Evolutionary conservation across 1,140 invertebrate species (phyloP).

Genomic region (Zeugodacus cucurbitae): DNA sequence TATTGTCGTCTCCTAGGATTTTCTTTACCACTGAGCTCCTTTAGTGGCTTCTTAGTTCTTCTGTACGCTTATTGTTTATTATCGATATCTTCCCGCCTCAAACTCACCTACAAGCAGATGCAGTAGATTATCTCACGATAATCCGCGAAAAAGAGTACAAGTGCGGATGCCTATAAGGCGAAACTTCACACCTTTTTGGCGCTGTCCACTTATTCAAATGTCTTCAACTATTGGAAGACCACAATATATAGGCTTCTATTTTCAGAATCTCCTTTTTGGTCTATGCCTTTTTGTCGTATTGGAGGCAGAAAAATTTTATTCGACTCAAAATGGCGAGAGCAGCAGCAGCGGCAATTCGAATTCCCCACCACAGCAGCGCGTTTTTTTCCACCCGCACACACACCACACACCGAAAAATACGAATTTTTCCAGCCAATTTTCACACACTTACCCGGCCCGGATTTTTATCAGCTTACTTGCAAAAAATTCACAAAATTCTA

Average conservation of each 20-base stretch:
- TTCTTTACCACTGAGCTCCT: background rate
- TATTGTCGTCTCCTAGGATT: background rate
- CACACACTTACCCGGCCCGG: constrained; percentile 46
- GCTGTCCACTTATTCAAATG: background rate
- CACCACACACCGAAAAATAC: constrained; percentile 44
- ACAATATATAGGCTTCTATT: background rate
- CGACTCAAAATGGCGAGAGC: constrained; percentile 64
- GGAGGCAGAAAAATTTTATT: constrained; percentile 50
- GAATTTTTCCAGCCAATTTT: constrained; percentile 48
- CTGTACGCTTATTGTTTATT: background rate
- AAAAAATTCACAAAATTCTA: constrained; percentile 57
- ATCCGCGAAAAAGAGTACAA: background rate
- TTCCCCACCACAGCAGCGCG: constrained; percentile 51
- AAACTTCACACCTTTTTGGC: background rate
- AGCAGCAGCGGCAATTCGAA: constrained; percentile 55
- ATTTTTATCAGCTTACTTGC: constrained; percentile 52
- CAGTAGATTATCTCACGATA: background rate
- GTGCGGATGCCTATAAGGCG: background rate
- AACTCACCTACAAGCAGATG: background rate
- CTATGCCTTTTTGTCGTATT: constrained; percentile 45
- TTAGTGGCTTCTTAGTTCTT: background rate
- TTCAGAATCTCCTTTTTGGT: constrained; percentile 42
- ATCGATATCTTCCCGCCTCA: background rate
- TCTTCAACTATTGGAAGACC: background rate
- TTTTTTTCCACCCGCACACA: constrained; percentile 47